Evolutionary conservation across 1,140 invertebrate genomes (phyloP), one percentile per base, ranked within the genome.

Genomic region (Caerostris extrusa): DNA sequence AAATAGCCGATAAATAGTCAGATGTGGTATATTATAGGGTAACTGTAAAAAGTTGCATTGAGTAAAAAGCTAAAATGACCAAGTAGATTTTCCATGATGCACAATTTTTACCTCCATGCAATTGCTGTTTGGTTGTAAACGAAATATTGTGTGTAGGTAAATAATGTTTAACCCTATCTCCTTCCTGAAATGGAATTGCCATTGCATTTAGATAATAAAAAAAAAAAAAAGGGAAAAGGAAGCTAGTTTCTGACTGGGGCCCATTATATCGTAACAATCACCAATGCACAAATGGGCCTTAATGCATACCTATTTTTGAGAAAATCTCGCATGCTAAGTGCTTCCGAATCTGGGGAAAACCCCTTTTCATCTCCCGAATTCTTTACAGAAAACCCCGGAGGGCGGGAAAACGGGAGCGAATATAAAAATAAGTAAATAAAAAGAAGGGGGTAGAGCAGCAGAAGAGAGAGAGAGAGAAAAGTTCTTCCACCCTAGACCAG

Each of bases 301-400:
- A 77, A 50, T 34, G 71, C 8, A 64, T 77, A 77, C 71, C 71
- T 77, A 50, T 53, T 34, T 8, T 14, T 3, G 17, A 53, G 71
- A 8, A 12, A 77, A 50, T 53, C 71, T 53, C 71, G 71, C 71
- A 53, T 77, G 71, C 71, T 77, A 77, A 77, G 71, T 77, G 71
- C 71, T 77, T 77, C 71, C 71, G 71, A 12, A 77, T 50, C 69
- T 34, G 69, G 69, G 69, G 69, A 50, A 71, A 71, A 71, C 71
- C 69, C 71, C 71, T 77, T 77, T 77, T 64, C 61, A 64, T 64
- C 61, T 8, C 17, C 17, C 61, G 61, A 64, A 64, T 14, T 64
- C 71, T 50, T 77, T 12, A 50, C 10, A 34, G 34, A 77, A 34
- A 77, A 12, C 34, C 71, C 71, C 71, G 50, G 71, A 77, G 71